Percentiles rank a stretch among this genome's conserved stretches.
Conservation (phyloP, 2,113 vertebrate genomes). For the Poicephalus meyeri region DNA sequence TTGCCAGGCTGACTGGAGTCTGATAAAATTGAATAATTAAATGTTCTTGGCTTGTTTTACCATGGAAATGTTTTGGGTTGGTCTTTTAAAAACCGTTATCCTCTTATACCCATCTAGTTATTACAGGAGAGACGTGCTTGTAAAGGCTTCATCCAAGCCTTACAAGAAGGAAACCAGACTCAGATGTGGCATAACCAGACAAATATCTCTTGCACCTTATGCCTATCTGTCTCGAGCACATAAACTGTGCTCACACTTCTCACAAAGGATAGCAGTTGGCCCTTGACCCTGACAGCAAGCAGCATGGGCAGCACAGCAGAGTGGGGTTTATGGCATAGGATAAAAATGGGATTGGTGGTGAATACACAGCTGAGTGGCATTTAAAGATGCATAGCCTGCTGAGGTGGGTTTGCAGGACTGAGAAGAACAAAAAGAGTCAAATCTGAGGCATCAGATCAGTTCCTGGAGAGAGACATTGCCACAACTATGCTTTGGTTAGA, state of each 20-base stretch:
- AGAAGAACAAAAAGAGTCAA: not conserved
- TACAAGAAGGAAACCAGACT: not conserved
- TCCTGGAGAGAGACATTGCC: not conserved
- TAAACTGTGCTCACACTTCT: not conserved
- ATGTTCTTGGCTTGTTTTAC: not conserved
- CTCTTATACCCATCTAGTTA: not conserved
- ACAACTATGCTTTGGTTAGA: not conserved
- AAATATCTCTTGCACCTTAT: not conserved
- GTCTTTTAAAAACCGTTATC: not conserved
- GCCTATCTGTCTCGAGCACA: not conserved
- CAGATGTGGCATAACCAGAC: not conserved
- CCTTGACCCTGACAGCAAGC: not conserved
- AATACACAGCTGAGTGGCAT: not conserved
- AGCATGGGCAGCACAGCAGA: not conserved
- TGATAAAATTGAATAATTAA: not conserved
- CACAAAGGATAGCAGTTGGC: not conserved
- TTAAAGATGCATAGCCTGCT: not conserved
- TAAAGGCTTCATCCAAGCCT: not conserved
- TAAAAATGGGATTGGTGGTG: accelerated
- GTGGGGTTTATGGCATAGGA: not conserved
- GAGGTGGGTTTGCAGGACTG: not conserved
- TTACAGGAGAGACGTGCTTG: not conserved
- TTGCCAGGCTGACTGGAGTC: not conserved
- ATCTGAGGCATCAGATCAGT: not conserved
- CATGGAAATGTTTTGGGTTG: not conserved